phyloP scores from a whole-genome alignment of 2,888 invertebrate genomes.

The Hesperia comma region DNA sequence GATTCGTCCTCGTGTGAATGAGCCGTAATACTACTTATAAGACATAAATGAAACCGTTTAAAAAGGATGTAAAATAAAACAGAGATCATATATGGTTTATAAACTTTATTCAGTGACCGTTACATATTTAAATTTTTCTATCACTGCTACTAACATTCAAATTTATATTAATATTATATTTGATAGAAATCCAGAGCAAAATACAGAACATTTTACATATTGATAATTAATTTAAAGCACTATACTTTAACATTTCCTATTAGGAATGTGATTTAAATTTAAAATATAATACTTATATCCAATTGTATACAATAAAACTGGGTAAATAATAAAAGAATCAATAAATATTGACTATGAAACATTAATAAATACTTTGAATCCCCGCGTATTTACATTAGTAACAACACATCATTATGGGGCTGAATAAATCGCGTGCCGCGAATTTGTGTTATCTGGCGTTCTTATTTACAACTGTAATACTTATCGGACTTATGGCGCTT shows the following conservation, averaged over 20 bases:
- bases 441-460: slow-evolving; percentile 24
- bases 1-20: too few species aligned
- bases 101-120: slow-evolving; percentile 41
- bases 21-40: too few species aligned
- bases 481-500: slow-evolving; percentile 42
- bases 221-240: slow-evolving; percentile 12
- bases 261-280: slow-evolving; percentile 36
- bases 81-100: slow-evolving; percentile 12
- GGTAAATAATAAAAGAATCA: slow-evolving; percentile 25
- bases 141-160: slow-evolving; percentile 40
- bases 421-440: slow-evolving; percentile 15
- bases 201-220: slow-evolving; percentile 17
- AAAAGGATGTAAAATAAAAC: slow-evolving; percentile 10
- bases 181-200: slow-evolving; percentile 13
- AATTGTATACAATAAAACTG: slow-evolving; percentile 45
- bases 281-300: slow-evolving; percentile 43
- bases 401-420: slow-evolving; percentile 22
- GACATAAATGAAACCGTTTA: too few species aligned
- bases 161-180: slow-evolving; percentile 19
- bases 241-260: slow-evolving; percentile 16
- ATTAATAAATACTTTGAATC: slow-evolving; percentile 38
- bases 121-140: slow-evolving; percentile 40
- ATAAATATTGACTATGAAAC: slow-evolving; percentile 40
- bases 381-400: slow-evolving; percentile 40
- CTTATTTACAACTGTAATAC: slow-evolving; percentile 48